Percentiles rank a stretch among this genome's conserved stretches.
These are phyloP conservation scores for Protomyctophum bolini DNA, from an alignment of 2,113 vertebrate genomes.

Conservation along the genomic window DNA sequence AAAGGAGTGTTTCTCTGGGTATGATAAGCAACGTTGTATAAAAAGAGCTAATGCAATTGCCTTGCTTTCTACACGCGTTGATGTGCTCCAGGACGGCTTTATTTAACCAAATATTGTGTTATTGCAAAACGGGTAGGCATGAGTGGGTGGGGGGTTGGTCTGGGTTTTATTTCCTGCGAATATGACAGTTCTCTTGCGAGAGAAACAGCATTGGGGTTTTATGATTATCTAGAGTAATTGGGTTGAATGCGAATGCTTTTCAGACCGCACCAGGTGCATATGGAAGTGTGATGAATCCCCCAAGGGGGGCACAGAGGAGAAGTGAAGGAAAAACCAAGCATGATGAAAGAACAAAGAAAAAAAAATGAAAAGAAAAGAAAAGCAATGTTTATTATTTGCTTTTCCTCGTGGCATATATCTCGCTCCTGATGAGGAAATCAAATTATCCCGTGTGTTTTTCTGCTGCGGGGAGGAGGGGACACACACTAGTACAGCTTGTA, in stretches of 20 bases:
- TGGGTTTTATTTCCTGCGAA: conserved; percentile 39
- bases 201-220: conserved; percentile 47
- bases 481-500: conserved; percentile 46
- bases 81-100: conserved; percentile 32
- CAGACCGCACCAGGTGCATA: conserved; percentile 65
- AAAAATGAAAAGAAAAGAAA: conserved; percentile 43
- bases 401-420: conserved; percentile 53
- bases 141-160: conserved; percentile 10
- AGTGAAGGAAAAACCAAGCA: conserved; percentile 39
- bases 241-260: conserved; percentile 69
- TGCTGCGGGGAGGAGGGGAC: conserved; percentile 22
- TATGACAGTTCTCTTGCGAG: conserved; percentile 55
- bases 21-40: too few relatives aligned
- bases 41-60: background rate
- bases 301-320: conserved; percentile 30
- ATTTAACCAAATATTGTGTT: conserved; percentile 10
- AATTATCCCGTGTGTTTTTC: conserved; percentile 54
- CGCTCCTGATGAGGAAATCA: conserved; percentile 46
- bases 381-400: conserved; percentile 57
- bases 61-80: conserved; percentile 7
- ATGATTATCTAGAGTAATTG: conserved; percentile 62
- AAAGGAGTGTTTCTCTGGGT: too few relatives aligned
- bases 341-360: conserved; percentile 51
- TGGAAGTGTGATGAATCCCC: conserved; percentile 60
- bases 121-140: conserved; percentile 31